Evolutionary conservation across 30 jellyfish, hydroid and myxozoan genomes (phyloP).

Genomic region (Nemopilema nomurai): DNA sequence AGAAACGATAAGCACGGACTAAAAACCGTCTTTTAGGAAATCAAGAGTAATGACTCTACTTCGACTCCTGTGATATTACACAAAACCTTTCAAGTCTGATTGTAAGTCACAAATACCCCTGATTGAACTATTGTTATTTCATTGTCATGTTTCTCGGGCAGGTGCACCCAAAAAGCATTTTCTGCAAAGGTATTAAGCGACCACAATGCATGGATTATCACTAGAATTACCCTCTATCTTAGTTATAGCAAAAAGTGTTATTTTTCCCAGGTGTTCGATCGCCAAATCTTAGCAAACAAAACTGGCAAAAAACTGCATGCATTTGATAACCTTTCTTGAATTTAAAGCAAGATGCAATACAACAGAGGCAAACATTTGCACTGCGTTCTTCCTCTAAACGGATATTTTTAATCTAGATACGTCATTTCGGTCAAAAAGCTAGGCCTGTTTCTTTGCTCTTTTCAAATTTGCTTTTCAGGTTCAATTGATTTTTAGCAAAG

Average conservation of each 20-base stretch:
- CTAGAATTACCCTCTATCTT: no score
- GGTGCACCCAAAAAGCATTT: no score
- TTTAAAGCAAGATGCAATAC: neutral
- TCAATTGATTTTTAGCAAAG: neutral
- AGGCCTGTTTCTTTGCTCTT: neutral
- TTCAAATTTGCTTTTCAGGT: neutral
- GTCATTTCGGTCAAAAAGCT: neutral
- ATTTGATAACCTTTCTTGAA: neutral
- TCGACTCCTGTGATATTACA: neutral
- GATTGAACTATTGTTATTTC: neutral
- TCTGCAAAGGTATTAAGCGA: no score
- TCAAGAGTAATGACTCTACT: neutral
- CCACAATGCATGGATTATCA: no score
- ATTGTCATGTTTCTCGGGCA: neutral
- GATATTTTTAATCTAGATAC: neutral
- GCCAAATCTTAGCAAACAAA: neutral
- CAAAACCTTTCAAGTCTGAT: neutral
- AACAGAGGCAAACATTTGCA: neutral
- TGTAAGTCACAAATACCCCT: neutral
- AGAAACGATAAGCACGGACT: neutral
- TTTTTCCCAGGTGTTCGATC: no score
- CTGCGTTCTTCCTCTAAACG: neutral
- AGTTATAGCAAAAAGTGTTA: no score
- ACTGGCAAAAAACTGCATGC: neutral
- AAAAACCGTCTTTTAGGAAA: neutral